Conservation (phyloP, 2,113 vertebrate species). For the Xiphophorus hellerii region DNA sequence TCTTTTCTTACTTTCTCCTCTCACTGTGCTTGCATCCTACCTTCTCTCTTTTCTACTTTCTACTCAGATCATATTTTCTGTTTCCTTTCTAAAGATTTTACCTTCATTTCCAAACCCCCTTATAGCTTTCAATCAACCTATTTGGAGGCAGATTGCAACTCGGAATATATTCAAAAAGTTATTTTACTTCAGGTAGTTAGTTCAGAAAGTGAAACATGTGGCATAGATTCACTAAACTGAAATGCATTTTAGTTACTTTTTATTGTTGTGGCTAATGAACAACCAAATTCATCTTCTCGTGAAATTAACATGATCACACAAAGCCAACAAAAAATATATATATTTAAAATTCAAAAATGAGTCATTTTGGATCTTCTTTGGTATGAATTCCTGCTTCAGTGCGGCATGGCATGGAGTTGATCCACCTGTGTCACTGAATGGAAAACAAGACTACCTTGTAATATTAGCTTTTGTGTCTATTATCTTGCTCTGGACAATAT, state of each 20-base stretch:
- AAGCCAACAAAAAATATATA: too few relatives aligned
- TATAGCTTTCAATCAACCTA: neutral
- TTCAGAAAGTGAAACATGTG: neutral
- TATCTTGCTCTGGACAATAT: too few relatives aligned
- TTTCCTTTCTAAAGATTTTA: too few relatives aligned
- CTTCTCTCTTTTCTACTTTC: neutral
- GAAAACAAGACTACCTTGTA: too few relatives aligned
- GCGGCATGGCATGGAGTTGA: too few relatives aligned
- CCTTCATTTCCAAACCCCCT: neutral
- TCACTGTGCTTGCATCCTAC: neutral
- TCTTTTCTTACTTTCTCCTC: neutral
- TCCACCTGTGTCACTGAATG: too few relatives aligned
- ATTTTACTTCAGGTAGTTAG: neutral
- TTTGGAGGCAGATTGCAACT: neutral
- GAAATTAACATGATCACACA: too few relatives aligned
- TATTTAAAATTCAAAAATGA: too few relatives aligned
- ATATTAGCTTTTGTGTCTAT: too few relatives aligned
- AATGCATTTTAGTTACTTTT: neutral
- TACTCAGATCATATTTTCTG: too few relatives aligned
- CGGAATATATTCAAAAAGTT: neutral
- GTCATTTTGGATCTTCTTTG: too few relatives aligned
- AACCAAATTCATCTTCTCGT: neutral
- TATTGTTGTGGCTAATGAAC: neutral
- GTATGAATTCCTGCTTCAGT: too few relatives aligned
- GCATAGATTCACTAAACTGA: neutral